Percentiles rank a stretch among this genome's conserved stretches.
phyloP scores from a whole-genome alignment of 2,797 vertebrate genomes.

The Platyrinchus mystaceus region DNA sequence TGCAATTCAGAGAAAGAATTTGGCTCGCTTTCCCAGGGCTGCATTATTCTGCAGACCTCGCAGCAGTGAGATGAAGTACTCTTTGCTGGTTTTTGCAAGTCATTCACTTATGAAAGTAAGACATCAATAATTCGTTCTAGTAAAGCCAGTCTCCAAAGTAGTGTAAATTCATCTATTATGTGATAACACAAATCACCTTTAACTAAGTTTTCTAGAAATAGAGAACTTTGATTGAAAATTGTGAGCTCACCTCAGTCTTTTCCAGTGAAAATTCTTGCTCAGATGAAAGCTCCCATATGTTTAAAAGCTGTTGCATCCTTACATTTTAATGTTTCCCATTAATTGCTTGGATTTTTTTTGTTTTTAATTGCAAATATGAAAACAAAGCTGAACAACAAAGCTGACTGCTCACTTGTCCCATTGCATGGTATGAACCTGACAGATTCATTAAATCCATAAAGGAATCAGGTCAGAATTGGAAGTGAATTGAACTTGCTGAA shows the following conservation, averaged over 20 bases:
- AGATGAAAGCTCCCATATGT: constrained; percentile 20
- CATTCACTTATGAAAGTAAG: constrained; percentile 23
- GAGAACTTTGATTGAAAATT: constrained; percentile 40
- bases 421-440: neutral
- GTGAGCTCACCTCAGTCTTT: constrained; percentile 28
- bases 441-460: constrained; percentile 9
- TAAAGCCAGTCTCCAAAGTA: neutral
- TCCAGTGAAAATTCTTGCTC: constrained; percentile 33
- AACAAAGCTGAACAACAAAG: constrained; percentile 29
- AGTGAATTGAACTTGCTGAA: constrained; percentile 27
- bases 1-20: neutral
- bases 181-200: neutral
- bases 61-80: neutral
- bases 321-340: neutral
- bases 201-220: neutral
- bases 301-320: constrained; percentile 38
- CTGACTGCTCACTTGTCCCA: constrained; percentile 16
- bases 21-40: neutral
- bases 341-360: neutral
- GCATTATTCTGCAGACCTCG: neutral
- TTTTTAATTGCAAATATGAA: constrained; percentile 13
- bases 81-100: constrained; percentile 23
- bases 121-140: constrained; percentile 32
- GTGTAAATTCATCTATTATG: constrained; percentile 1
- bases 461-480: constrained; percentile 1